A percentile compares a stretch with the other conserved stretches of the same genome.
phyloP scores from a whole-genome alignment of 2,113 vertebrate species.

The Mormyrus iriodes region DNA sequence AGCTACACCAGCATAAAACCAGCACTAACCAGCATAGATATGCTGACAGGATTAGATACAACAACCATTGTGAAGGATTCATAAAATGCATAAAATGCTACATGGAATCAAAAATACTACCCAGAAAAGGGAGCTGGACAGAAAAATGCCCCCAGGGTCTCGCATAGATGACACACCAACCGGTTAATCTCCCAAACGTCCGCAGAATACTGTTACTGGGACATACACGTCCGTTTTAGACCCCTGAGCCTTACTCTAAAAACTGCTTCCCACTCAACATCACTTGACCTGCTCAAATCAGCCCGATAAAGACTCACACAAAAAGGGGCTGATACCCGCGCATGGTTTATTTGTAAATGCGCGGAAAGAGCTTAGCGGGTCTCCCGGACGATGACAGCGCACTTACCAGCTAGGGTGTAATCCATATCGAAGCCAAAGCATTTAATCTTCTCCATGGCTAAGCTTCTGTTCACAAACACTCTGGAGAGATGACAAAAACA shows the following conservation, averaged over 20 bases:
- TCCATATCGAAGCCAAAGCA: slow-evolving; percentile 99
- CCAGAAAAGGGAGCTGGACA: too few species aligned
- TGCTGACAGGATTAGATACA: too few species aligned
- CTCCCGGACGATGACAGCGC: not conserved
- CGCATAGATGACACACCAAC: not conserved
- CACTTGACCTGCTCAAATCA: not conserved
- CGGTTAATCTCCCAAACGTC: not conserved
- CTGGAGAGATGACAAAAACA: slow-evolving; percentile 55
- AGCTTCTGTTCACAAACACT: slow-evolving; percentile 97
- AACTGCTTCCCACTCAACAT: not conserved
- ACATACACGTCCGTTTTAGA: too few species aligned
- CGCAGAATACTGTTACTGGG: not conserved
- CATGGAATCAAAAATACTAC: too few species aligned
- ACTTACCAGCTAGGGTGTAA: slow-evolving; percentile 92
- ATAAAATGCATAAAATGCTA: too few species aligned
- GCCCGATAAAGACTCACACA: not conserved
- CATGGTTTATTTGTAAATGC: not conserved
- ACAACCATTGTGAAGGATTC: too few species aligned
- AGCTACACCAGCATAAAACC: not conserved
- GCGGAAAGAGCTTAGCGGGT: not conserved
- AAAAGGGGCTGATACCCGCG: not conserved
- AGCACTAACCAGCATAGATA: not conserved
- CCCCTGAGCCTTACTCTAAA: not conserved
- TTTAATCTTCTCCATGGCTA: slow-evolving; percentile 99
- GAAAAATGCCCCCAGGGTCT: too few species aligned